Conservation (phyloP, 2,888 invertebrate species). For the Stratiomys singularior region DNA sequence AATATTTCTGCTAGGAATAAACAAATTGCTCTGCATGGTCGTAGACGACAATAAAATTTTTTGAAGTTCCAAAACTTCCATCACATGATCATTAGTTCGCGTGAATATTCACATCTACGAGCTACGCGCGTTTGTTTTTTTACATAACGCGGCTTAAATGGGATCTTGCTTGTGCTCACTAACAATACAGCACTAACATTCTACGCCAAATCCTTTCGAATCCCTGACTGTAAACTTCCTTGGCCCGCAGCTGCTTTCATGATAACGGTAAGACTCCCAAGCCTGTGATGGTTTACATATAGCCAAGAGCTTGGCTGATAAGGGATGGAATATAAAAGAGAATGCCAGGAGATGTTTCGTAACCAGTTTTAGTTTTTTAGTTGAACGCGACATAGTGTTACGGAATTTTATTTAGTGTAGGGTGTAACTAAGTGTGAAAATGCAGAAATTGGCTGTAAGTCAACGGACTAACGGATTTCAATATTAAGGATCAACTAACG, state of each 20-base stretch:
- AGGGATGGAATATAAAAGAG: slow-evolving; percentile 41
- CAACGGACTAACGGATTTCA: neutral
- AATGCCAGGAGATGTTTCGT: slow-evolving; percentile 9
- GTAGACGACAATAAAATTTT: neutral
- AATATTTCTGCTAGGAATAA: slow-evolving; percentile 30
- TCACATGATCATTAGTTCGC: slow-evolving; percentile 35
- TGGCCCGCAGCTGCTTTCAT: slow-evolving; percentile 29
- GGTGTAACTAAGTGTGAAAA: slow-evolving; percentile 8
- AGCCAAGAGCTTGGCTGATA: slow-evolving; percentile 26
- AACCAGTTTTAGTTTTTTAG: slow-evolving; percentile 42
- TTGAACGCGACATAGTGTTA: slow-evolving; percentile 34
- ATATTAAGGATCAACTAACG: neutral
- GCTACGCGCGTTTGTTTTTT: slow-evolving; percentile 23
- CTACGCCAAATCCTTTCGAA: slow-evolving; percentile 4
- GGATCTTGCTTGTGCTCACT: neutral
- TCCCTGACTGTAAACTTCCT: slow-evolving; percentile 33
- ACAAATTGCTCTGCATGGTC: slow-evolving; percentile 39
- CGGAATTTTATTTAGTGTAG: slow-evolving; percentile 14
- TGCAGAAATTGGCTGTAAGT: slow-evolving; percentile 39
- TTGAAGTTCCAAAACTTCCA: slow-evolving; percentile 8
- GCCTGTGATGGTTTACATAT: neutral
- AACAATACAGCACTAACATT: slow-evolving; percentile 16
- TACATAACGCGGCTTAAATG: slow-evolving; percentile 4
- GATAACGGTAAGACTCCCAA: slow-evolving; percentile 25
- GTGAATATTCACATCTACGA: slow-evolving; percentile 24